Conservation (phyloP, 1,140 invertebrate species). For the Metopolophium dirhodum region DNA sequence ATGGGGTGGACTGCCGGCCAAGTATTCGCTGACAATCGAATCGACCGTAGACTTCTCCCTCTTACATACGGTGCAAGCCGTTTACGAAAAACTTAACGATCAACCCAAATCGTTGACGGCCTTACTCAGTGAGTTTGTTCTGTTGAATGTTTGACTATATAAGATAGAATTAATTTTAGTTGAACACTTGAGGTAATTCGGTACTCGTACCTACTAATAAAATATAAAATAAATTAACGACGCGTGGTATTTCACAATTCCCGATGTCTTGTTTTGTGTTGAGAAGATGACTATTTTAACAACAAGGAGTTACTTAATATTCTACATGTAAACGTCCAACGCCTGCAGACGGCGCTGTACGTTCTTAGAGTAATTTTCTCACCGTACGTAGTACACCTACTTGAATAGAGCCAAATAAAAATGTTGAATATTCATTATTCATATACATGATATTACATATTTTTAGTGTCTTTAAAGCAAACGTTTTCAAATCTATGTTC, state of each 20-base stretch:
- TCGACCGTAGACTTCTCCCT: neutral
- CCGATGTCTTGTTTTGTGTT: neutral
- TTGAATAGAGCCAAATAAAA: neutral
- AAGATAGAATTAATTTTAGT: neutral
- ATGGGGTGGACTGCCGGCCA: constrained; percentile 37
- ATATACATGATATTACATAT: constrained; percentile 5
- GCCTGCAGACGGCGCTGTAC: neutral
- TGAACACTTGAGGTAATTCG: neutral
- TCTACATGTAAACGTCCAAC: neutral
- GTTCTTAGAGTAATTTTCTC: neutral
- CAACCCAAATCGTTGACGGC: neutral
- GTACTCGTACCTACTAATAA: neutral
- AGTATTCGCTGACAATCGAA: constrained; percentile 29
- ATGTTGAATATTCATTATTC: constrained; percentile 15
- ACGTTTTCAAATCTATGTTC: neutral
- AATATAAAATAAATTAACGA: neutral
- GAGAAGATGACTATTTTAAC: neutral
- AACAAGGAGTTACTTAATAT: neutral
- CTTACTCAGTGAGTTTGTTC: neutral
- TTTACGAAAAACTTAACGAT: neutral
- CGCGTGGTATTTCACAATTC: neutral
- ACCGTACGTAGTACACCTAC: neutral
- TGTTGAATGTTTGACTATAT: neutral
- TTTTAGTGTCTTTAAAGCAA: neutral
- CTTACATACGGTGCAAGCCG: neutral